Percentiles rank a stretch among this genome's conserved stretches.
These are phyloP conservation scores for Noctua pronuba DNA, from an alignment of 2,888 invertebrate species.

Conservation along the genomic window DNA sequence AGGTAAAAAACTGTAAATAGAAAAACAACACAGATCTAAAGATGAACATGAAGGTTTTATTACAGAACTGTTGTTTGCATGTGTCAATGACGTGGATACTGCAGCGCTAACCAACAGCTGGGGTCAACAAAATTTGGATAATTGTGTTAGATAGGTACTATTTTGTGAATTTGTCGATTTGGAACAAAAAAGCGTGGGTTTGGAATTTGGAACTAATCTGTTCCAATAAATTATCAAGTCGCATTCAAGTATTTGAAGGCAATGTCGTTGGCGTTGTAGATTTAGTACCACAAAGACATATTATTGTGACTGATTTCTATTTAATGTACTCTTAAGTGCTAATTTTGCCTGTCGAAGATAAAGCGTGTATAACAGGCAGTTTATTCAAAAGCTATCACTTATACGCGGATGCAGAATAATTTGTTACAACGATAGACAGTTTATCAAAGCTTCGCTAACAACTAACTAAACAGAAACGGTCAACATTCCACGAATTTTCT, in stretches of 20 bases:
- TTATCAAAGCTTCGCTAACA: slow-evolving; percentile 43
- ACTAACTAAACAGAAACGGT: slow-evolving; percentile 30
- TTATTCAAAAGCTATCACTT: slow-evolving; percentile 52
- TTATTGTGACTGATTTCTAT: slow-evolving; percentile 28
- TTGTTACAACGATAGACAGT: slow-evolving; percentile 32
- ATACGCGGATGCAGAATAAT: slow-evolving; percentile 51
- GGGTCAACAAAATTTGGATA: slow-evolving; percentile 59
- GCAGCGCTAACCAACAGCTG: slow-evolving; percentile 48
- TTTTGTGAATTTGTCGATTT: slow-evolving; percentile 41
- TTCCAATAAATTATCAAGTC: slow-evolving; percentile 31
- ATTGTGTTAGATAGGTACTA: slow-evolving; percentile 49
- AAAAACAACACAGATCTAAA: slow-evolving; percentile 15
- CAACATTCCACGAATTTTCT: slow-evolving; percentile 44
- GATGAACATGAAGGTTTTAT: slow-evolving; percentile 38
- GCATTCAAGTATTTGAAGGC: slow-evolving; percentile 17
- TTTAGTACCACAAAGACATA: background rate
- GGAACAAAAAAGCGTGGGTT: slow-evolving; percentile 30
- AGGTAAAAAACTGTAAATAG: background rate
- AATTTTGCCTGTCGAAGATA: slow-evolving; percentile 14
- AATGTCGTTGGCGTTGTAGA: slow-evolving; percentile 1
- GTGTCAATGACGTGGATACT: slow-evolving; percentile 42
- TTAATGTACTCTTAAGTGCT: background rate
- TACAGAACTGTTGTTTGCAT: slow-evolving; percentile 25
- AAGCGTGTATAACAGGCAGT: slow-evolving; percentile 6
- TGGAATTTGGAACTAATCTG: slow-evolving; percentile 32